phyloP scores from a whole-genome alignment of 2,888 invertebrate genomes.

The Palloptera scutellata region DNA sequence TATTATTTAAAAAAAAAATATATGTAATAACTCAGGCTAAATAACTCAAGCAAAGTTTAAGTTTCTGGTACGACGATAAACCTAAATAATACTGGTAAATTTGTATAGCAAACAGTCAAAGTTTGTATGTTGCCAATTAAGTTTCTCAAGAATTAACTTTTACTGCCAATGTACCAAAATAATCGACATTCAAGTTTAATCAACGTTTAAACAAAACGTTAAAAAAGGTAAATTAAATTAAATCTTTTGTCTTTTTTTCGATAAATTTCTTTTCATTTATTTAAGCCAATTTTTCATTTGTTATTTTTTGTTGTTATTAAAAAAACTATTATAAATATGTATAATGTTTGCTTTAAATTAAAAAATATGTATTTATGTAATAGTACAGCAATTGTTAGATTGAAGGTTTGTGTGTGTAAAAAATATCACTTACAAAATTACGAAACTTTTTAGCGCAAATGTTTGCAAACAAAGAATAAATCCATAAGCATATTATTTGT shows the following conservation, averaged over 20 bases:
- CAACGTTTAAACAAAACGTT: constrained; percentile 39
- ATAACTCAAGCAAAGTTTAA: constrained; percentile 35
- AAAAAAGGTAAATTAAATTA: constrained; percentile 47
- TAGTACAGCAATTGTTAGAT: constrained; percentile 42
- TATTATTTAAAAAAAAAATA: too few relatives aligned
- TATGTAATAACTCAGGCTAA: neutral
- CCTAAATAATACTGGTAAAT: too few relatives aligned
- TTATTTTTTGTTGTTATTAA: constrained; percentile 15
- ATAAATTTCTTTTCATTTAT: constrained; percentile 35
- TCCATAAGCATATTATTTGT: too few relatives aligned
- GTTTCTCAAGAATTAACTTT: too few relatives aligned
- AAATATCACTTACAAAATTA: constrained; percentile 35
- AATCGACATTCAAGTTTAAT: too few relatives aligned
- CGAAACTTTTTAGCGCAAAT: too few relatives aligned
- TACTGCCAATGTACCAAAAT: too few relatives aligned
- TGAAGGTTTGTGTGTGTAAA: constrained; percentile 38
- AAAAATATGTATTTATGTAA: constrained; percentile 42
- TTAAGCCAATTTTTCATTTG: constrained; percentile 41
- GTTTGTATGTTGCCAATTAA: too few relatives aligned
- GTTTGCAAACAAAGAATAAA: too few relatives aligned
- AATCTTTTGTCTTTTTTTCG: constrained; percentile 19
- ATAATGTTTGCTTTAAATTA: constrained; percentile 16
- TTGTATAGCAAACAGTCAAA: too few relatives aligned
- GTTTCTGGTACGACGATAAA: too few relatives aligned
- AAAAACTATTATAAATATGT: constrained; percentile 11